Base-by-base conservation (phyloP, 2,888 invertebrate genomes). In the Coelogynopora nodosa region DNA sequence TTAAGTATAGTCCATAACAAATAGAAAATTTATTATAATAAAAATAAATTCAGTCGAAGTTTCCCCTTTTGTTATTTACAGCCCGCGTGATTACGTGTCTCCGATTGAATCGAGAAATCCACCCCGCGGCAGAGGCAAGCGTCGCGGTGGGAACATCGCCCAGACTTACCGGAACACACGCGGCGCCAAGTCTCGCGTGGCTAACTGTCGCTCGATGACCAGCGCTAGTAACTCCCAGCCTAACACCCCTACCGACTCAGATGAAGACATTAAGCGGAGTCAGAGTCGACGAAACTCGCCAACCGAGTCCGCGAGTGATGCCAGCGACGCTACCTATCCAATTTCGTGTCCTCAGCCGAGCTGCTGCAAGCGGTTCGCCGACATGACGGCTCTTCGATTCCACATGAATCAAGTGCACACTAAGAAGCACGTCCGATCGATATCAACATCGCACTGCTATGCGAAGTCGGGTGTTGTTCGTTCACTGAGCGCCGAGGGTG, bases 41-140 rank as follows among this genome's bases (percentile, higher is more conserved):
- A n/a, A n/a, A n/a, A n/a, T n/a, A n/a, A n/a, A n/a, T n/a, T n/a
- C n/a, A n/a, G n/a, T n/a, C n/a, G n/a, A n/a, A n/a, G n/a, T 49
- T 49, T 49, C 49, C 18, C 18, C 18, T 92, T 98, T 97, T 97
- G 97, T 97, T 89, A 97, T 98, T 88, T 98, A 97, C 82, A 30
- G 82, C 28, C 82, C 82, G 0, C 29, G 30, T 10, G 82, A 82
- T 28, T 82, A 82, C 82, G 82, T 82, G 82, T 30, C 82, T 23
- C 82, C 82, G n/a, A 82, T 82, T 23, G 82, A 82, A 30, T 30
- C 82, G 26, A 0, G 30, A 0, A 82, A 30, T 28, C 29, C 29
- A 30, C 30, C 82, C n/a, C 82, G 82, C 23, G 82, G 82, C 28
- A 23, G 82, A 28, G 82, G 82, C 23, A 82, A 82, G 82, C 82